Conservation (phyloP, 1,140 invertebrate genomes). For the Arctopsyche grandis region DNA sequence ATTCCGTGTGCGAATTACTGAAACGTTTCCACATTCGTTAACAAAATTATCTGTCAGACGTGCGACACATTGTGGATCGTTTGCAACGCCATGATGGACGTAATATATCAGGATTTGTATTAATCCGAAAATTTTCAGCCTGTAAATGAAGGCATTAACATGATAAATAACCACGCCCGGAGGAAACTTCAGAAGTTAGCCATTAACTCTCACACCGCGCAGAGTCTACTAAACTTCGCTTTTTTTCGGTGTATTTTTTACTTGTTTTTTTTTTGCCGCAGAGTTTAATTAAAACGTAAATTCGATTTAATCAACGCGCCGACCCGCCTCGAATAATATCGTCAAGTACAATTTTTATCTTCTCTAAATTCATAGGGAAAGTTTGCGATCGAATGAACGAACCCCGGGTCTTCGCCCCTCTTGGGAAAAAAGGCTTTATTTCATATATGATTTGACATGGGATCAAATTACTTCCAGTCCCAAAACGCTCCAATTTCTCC, state of each 20-base stretch:
- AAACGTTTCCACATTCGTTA: neutral
- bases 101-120: conserved; percentile 26
- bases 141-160: conserved; percentile 33
- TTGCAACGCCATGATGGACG: neutral
- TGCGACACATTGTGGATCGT: neutral
- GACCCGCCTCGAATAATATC: neutral
- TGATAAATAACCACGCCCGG: conserved; percentile 26
- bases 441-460: conserved; percentile 26
- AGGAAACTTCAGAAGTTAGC: conserved; percentile 9
- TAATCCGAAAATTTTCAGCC: conserved; percentile 32
- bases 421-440: conserved; percentile 11
- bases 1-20: neutral
- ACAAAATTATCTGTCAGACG: no score
- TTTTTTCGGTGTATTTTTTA: no score
- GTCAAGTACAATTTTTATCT: neutral
- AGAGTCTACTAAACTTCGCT: neutral
- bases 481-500: conserved; percentile 13
- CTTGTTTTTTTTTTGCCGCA: neutral
- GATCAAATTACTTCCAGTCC: conserved; percentile 24
- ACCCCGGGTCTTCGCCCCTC: neutral
- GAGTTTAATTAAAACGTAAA: conserved; percentile 7
- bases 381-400: conserved; percentile 7
- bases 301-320: conserved; percentile 2
- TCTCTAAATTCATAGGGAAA: conserved; percentile 7
- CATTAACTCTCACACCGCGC: neutral